phyloP scores from a whole-genome alignment of 2,113 vertebrate genomes.

The Elanoides forficatus region DNA sequence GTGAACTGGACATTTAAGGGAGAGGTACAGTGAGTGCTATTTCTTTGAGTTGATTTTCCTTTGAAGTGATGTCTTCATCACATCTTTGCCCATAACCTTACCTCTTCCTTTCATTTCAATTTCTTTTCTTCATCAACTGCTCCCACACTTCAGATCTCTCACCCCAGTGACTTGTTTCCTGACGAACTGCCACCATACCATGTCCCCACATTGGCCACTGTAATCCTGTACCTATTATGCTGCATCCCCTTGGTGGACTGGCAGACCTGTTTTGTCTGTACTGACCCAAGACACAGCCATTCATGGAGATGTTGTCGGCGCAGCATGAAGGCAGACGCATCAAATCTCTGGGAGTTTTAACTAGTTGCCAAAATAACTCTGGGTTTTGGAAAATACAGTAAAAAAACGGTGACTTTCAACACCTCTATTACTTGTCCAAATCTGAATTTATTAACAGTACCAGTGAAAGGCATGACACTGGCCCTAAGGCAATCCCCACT shows the following conservation, averaged over 20 bases:
- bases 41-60: neutral
- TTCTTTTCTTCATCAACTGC: neutral
- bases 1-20: neutral
- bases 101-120: neutral
- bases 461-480: neutral
- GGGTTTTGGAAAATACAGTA: neutral
- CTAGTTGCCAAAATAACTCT: neutral
- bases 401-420: constrained; percentile 19
- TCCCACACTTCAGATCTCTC: neutral
- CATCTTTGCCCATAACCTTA: neutral
- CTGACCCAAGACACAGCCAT: neutral
- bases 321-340: neutral
- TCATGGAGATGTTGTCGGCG: neutral
- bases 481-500: neutral
- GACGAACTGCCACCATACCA: neutral
- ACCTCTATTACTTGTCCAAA: neutral
- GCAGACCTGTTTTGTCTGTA: neutral
- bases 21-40: neutral
- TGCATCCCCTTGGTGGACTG: neutral
- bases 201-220: neutral
- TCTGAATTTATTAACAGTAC: constrained; percentile 1
- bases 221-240: neutral
- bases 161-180: neutral
- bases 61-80: neutral
- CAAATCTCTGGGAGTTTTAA: neutral